Conservation (phyloP, 2,797 vertebrate genomes). For the Gallinago nigripennis region DNA sequence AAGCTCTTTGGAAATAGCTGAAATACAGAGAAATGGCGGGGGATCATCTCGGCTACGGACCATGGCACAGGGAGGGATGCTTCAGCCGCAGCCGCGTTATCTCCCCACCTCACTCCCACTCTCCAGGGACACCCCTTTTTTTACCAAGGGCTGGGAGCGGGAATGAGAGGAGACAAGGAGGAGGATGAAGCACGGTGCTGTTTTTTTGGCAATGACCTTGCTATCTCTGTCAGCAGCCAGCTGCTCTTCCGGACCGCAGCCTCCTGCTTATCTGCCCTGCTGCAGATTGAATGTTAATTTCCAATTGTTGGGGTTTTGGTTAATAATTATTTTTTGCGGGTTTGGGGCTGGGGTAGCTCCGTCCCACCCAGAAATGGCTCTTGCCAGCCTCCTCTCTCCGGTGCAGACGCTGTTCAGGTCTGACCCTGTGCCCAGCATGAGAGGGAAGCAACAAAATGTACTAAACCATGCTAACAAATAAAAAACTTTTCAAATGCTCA, state of each 20-base stretch:
- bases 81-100: neutral
- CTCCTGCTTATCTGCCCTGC: slow-evolving; percentile 59
- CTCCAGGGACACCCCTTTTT: neutral
- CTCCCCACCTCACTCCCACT: neutral
- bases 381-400: neutral
- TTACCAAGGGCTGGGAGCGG: neutral
- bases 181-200: neutral
- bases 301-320: neutral
- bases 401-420: neutral
- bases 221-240: slow-evolving; percentile 70
- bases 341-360: neutral
- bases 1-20: neutral
- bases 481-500: neutral
- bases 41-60: neutral
- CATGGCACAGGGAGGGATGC: neutral
- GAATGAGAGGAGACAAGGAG: neutral
- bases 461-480: neutral
- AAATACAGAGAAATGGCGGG: neutral
- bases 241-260: slow-evolving; percentile 37
- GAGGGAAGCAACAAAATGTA: neutral
- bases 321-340: neutral
- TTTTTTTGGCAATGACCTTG: slow-evolving; percentile 8
- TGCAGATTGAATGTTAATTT: slow-evolving; percentile 71
- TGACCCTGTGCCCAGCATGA: fast-evolving
- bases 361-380: fast-evolving